These are phyloP conservation scores for Numenius arquata DNA, from an alignment of 2,113 vertebrate species.

Conservation along the genomic window DNA sequence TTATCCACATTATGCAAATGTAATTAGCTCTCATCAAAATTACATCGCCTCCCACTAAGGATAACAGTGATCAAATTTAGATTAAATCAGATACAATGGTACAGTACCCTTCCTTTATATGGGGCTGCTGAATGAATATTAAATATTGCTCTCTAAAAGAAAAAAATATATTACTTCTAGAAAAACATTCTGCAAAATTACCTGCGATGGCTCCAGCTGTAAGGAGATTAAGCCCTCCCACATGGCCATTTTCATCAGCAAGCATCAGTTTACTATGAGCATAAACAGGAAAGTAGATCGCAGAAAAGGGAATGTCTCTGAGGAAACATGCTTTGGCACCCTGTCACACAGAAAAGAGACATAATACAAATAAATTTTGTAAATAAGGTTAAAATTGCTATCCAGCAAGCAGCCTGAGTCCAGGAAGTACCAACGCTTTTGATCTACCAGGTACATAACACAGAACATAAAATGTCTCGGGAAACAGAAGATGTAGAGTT, in stretches of 20 bases:
- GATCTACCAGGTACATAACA: neutral
- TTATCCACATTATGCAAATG: conserved; percentile 89
- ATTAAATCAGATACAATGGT: conserved; percentile 77
- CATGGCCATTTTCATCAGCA: conserved; percentile 87
- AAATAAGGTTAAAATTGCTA: conserved; percentile 22
- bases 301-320: conserved; percentile 98
- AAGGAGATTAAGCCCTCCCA: conserved; percentile 92
- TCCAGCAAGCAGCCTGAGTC: neutral
- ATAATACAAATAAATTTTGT: conserved; percentile 24
- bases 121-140: conserved; percentile 64
- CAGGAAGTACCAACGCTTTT: neutral
- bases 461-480: neutral
- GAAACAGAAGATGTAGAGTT: neutral
- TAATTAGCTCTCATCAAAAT: conserved; percentile 85
- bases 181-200: conserved; percentile 71
- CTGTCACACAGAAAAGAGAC: conserved; percentile 72
- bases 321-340: conserved; percentile 99
- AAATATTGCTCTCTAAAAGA: conserved; percentile 26
- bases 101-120: conserved; percentile 66
- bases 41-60: conserved; percentile 76
- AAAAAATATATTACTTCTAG: neutral
- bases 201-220: conserved; percentile 95
- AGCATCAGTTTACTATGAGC: conserved; percentile 89
- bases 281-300: conserved; percentile 98
- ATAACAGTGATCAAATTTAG: conserved; percentile 75